These are phyloP conservation scores for Atopsyche davidsoni DNA, from an alignment of 1,140 invertebrate species.

Conservation along the genomic window DNA sequence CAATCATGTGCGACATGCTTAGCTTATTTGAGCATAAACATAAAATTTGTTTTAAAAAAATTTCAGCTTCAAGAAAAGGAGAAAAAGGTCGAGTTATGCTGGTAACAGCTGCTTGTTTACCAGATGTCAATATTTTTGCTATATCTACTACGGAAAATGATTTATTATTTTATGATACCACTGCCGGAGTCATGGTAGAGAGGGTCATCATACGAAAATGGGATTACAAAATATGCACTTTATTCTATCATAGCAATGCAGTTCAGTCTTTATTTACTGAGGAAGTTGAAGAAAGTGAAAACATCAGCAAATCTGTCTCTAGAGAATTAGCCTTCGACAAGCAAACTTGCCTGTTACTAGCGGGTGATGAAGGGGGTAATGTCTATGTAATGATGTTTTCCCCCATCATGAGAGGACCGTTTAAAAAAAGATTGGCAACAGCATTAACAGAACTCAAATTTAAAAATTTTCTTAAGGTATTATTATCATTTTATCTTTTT, in stretches of 20 bases:
- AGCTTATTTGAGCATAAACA: too few relatives aligned
- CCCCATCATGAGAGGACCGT: conserved; percentile 54
- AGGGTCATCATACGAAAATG: conserved; percentile 54
- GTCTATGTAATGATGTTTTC: conserved; percentile 56
- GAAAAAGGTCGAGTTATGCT: too few relatives aligned
- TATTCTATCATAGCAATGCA: conserved; percentile 53
- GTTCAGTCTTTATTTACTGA: neutral
- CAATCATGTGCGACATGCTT: too few relatives aligned
- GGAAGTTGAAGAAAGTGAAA: neutral
- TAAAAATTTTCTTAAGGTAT: conserved; percentile 48
- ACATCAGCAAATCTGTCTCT: neutral
- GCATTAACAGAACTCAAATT: conserved; percentile 53
- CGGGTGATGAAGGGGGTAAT: conserved; percentile 61
- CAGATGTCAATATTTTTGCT: conserved; percentile 63
- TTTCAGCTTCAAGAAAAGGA: too few relatives aligned
- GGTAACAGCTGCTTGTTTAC: conserved; percentile 60
- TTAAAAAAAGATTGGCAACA: conserved; percentile 54
- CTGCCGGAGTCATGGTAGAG: conserved; percentile 60
- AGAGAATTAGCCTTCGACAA: conserved; percentile 40
- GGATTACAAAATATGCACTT: conserved; percentile 50
- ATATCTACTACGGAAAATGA: conserved; percentile 62
- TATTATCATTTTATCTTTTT: neutral
- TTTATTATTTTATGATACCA: conserved; percentile 65
- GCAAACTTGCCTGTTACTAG: conserved; percentile 54
- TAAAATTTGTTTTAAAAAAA: too few relatives aligned